Evolutionary conservation across 2,113 vertebrate genomes (phyloP), one percentile per base, ranked within the genome.

Genomic region (Bubo scandiacus): DNA sequence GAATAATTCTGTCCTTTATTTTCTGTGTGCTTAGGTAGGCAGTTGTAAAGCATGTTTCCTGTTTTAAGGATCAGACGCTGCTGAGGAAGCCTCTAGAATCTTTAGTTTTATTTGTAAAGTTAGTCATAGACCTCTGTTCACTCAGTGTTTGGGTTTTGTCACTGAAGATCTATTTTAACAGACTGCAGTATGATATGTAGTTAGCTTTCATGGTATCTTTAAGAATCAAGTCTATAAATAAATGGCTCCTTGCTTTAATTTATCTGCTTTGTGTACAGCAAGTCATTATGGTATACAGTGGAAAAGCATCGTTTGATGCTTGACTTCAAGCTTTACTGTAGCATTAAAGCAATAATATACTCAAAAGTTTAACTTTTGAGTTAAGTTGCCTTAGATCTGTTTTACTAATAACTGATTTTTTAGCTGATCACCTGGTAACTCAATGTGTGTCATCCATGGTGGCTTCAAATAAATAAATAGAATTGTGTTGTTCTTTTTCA

Each of bases 371-470:
- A 86, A 80, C 51, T 92, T 90, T 16, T 42, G 81, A 75, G 66
- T 55, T 78, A 40, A 36, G 12, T 77, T 96, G 83, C 70, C 92
- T 87, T 72, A 79, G 40, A 51, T 62, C 25, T 83, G 57, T 77
- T 87, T 42, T 77, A 89, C 88, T 82, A 65, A 73, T 15, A 85
- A 77, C 3, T 13, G 15, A 61, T 63, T 95, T 92, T 97, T 91
- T 78, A 97, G 58, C 84, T 82, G n/a, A 79, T 93, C 86, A 75
- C 71, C 77, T 88, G 86, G 29, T 95, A 94, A 90, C 71, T 95
- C 77, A 51, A 68, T 85, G 52, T 84, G 83, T 95, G 58, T 85
- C 78, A 70, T 91, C 83, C 80, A 11, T 89, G 85, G 58, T 95
- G 86, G 86, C 78, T 85, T 79, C 83, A 81, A 63, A 63, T 70